These are phyloP conservation scores for Cinclus mexicanus DNA, from an alignment of 2,113 vertebrate species.

Conservation along the genomic window DNA sequence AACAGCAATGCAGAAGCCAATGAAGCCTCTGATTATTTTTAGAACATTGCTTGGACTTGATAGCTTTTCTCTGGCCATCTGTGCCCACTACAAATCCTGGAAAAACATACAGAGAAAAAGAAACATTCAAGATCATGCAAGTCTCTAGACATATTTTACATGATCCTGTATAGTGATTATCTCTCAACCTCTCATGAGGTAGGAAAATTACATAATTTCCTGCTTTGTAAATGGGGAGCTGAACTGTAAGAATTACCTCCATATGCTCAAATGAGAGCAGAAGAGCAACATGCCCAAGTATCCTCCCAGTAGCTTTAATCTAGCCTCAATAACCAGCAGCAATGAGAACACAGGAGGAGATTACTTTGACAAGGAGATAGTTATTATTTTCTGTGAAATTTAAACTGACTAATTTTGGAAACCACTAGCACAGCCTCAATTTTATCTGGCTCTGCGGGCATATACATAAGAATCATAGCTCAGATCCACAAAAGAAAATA, in stretches of 20 bases:
- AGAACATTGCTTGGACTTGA: neutral
- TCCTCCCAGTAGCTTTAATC: neutral
- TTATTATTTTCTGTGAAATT: neutral
- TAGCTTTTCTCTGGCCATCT: neutral
- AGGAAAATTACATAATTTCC: neutral
- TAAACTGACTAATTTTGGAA: neutral
- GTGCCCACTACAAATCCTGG: neutral
- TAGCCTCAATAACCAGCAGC: neutral
- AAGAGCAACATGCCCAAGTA: fast-evolving
- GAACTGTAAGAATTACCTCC: neutral
- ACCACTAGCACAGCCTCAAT: neutral
- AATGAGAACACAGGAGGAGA: neutral
- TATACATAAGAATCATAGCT: neutral
- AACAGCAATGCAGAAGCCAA: neutral
- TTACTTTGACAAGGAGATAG: neutral
- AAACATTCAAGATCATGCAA: neutral
- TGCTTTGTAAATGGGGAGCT: neutral
- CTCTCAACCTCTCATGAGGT: neutral
- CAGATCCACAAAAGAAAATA: neutral
- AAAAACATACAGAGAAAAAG: neutral
- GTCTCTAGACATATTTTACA: neutral
- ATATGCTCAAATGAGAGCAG: neutral
- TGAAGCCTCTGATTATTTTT: neutral
- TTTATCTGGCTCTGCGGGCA: fast-evolving
- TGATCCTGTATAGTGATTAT: neutral